phyloP scores from a whole-genome alignment of 2,113 vertebrate species.

The Odocoileus hemionus region DNA sequence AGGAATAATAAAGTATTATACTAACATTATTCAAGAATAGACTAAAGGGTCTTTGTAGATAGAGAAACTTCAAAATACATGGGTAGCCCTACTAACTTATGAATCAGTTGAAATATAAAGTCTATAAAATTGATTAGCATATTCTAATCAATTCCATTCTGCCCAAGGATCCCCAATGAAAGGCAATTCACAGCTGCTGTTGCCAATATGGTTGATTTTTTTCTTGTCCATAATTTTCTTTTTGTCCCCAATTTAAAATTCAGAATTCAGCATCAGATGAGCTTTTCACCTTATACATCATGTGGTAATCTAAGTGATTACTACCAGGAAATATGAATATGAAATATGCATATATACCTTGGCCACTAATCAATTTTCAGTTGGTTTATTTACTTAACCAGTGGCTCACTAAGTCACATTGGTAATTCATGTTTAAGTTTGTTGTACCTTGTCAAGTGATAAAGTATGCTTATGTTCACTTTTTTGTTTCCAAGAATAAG shows the following conservation, averaged over 20 bases:
- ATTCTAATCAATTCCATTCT: not conserved
- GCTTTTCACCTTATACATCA: not conserved
- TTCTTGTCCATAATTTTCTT: not conserved
- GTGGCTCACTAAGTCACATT: not conserved
- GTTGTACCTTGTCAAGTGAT: conserved; percentile 21
- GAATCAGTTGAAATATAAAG: not conserved
- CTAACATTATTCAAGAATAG: conserved; percentile 22
- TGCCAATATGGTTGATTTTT: not conserved
- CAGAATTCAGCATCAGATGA: not conserved
- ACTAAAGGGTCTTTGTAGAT: not conserved
- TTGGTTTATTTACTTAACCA: conserved; percentile 24
- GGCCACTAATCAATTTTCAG: not conserved
- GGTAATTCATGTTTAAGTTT: conserved; percentile 30
- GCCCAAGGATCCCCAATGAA: not conserved
- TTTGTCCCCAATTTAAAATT: not conserved
- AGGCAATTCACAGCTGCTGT: not conserved
- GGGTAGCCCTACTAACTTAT: not conserved
- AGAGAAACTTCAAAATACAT: not conserved
- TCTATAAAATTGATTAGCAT: not conserved
- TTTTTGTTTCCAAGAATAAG: conserved; percentile 5
- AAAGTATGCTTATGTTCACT: not conserved
- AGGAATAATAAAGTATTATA: not conserved
- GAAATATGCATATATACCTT: not conserved
- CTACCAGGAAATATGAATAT: not conserved
- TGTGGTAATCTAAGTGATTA: not conserved